Evolutionary conservation across 2,797 vertebrate species (phyloP).

Genomic region (Coilia nasus): DNA sequence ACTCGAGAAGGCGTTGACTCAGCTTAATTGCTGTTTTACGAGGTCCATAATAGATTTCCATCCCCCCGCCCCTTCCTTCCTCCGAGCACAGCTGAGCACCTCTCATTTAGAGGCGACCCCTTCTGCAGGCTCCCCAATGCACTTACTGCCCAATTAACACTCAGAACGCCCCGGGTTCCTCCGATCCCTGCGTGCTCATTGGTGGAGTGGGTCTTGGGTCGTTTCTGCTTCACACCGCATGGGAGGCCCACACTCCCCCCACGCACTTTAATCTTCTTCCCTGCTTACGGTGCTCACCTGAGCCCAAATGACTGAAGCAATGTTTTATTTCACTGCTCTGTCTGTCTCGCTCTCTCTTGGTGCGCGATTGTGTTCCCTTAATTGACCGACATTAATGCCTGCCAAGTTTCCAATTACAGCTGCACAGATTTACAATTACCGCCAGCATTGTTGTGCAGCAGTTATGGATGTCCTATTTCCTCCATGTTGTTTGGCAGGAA

Average conservation of each 20-base stretch:
- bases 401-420: background rate
- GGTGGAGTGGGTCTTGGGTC: conserved; percentile 7
- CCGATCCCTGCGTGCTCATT: background rate
- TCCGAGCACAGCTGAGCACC: conserved; percentile 57
- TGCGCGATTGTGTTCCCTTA: background rate
- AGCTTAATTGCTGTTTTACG: conserved; percentile 64
- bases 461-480: too few relatives aligned
- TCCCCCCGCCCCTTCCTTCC: conserved; percentile 57
- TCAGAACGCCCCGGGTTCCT: conserved; percentile 52
- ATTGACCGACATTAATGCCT: background rate
- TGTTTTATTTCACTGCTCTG: background rate
- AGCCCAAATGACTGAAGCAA: background rate
- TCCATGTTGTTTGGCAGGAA: background rate
- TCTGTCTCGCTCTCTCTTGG: background rate
- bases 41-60: conserved; percentile 68
- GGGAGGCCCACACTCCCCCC: background rate
- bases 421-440: background rate
- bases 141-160: conserved; percentile 65
- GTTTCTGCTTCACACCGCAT: background rate
- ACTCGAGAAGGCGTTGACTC: background rate
- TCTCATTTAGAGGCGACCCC: conserved; percentile 51
- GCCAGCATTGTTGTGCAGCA: too few relatives aligned
- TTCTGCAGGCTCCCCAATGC: conserved; percentile 66
- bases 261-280: conserved; percentile 9
- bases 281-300: background rate